These are phyloP conservation scores for Tauraco erythrolophus DNA, from an alignment of 2,113 vertebrate species.

Conservation along the genomic window DNA sequence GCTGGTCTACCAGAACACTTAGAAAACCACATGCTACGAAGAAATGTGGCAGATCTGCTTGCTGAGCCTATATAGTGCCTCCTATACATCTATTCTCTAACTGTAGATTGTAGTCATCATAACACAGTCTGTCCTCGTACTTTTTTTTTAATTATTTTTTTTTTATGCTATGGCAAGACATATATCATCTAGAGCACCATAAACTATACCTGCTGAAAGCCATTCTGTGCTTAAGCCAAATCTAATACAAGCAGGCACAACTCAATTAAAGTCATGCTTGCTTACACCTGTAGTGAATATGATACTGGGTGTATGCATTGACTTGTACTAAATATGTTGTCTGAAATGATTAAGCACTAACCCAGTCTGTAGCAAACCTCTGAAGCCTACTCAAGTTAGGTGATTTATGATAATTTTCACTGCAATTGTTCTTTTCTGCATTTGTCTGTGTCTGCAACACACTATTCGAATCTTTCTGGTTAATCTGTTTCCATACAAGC, in stretches of 20 bases:
- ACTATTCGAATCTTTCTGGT: background rate
- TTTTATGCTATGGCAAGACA: background rate
- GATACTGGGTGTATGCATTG: background rate
- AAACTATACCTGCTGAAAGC: background rate
- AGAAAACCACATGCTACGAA: background rate
- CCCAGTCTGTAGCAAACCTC: background rate
- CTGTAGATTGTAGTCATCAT: background rate
- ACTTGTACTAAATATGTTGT: background rate
- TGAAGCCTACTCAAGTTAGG: background rate
- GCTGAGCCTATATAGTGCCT: background rate
- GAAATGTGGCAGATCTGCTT: background rate
- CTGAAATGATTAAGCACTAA: background rate
- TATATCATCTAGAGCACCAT: background rate
- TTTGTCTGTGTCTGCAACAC: background rate
- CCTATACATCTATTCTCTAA: background rate
- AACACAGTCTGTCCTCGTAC: rapidly evolving
- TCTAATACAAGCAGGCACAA: background rate
- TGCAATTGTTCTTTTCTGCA: background rate
- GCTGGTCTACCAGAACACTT: background rate
- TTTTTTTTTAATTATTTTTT: background rate
- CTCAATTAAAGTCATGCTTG: background rate
- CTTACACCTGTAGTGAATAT: background rate
- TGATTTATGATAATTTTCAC: slow-evolving; percentile 14
- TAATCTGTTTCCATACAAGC: background rate
- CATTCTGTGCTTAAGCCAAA: background rate